Conservation (phyloP, 2,888 invertebrate species). For the Drosophila kambysellisi region DNA sequence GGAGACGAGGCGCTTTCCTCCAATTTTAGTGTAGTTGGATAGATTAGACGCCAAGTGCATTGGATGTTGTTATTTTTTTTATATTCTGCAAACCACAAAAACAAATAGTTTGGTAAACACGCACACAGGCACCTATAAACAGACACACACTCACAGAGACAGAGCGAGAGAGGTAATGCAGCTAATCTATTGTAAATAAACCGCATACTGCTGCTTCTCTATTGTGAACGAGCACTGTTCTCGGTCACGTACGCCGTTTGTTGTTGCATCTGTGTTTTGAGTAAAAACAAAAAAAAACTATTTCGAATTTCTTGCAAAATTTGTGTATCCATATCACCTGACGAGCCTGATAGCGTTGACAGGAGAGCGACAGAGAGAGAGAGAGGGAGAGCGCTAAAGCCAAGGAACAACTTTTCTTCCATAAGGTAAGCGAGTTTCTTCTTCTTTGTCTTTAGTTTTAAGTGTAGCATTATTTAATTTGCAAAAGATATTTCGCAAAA, state of each 20-base stretch:
- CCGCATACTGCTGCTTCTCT: conserved; percentile 45
- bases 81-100: not conserved
- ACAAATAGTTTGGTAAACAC: conserved; percentile 9
- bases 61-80: not conserved
- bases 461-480: conserved; percentile 18
- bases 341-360: conserved; percentile 36
- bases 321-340: conserved; percentile 36
- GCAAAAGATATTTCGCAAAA: conserved; percentile 47
- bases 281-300: conserved; percentile 34
- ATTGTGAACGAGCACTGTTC: conserved; percentile 71
- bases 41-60: conserved; percentile 37
- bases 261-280: conserved; percentile 52
- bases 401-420: not conserved
- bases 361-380: not conserved
- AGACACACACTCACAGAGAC: conserved; percentile 8
- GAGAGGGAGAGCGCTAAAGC: not conserved
- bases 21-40: conserved; percentile 22
- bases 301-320: conserved; percentile 38
- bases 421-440: conserved; percentile 52
- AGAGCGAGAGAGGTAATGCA: conserved; percentile 9
- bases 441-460: conserved; percentile 4
- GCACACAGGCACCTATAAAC: conserved; percentile 8
- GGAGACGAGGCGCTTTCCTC: conserved; percentile 29
- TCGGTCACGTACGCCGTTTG: conserved; percentile 75
- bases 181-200: conserved; percentile 76